A percentile compares a stretch with the other conserved stretches of the same genome.
Evolutionary conservation across 2,113 vertebrate genomes (phyloP).

Genomic region (Choloepus hoffmanni): DNA sequence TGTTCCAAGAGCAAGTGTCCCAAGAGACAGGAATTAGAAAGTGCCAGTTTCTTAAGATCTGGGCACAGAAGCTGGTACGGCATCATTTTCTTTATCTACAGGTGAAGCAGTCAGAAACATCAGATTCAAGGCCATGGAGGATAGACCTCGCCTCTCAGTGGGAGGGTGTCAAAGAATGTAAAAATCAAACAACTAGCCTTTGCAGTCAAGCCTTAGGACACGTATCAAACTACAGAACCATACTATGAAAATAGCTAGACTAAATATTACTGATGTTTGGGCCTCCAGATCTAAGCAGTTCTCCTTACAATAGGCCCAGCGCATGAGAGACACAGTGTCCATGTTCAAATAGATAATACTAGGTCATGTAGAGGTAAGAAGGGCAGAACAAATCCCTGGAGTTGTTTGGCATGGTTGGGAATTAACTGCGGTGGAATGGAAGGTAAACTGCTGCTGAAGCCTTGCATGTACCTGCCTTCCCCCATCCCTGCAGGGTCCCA

Average conservation of each 20-base stretch:
- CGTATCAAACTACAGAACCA: background rate
- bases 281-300: background rate
- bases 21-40: background rate
- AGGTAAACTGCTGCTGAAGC: background rate
- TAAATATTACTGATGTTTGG: background rate
- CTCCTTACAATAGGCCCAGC: background rate
- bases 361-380: background rate
- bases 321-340: background rate
- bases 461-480: background rate
- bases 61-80: background rate
- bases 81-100: background rate
- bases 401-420: background rate
- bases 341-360: background rate
- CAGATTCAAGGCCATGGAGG: background rate
- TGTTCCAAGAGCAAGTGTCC: background rate
- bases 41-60: background rate
- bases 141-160: background rate
- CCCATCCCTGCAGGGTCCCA: background rate
- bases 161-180: background rate
- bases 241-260: slow-evolving; percentile 23
- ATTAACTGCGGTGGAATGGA: background rate
- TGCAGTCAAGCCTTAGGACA: background rate
- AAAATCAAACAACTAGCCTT: background rate
- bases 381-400: background rate
- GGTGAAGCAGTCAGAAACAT: background rate